Evolutionary conservation across 2,797 vertebrate species (phyloP), one percentile per base, ranked within the genome.

Genomic region (Poecilia picta): DNA sequence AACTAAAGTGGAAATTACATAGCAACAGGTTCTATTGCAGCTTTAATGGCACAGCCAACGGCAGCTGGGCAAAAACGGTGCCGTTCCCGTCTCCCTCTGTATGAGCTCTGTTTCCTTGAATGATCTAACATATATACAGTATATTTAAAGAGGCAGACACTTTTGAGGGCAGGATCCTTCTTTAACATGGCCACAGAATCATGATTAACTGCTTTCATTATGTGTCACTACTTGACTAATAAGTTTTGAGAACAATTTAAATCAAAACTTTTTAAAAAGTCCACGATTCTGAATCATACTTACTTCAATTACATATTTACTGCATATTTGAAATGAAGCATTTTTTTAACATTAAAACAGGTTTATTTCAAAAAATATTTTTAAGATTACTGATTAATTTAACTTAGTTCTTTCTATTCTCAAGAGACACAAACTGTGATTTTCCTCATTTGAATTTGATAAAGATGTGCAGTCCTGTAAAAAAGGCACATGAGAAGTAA

Each of bases 11-110:
- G 68, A 84, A 87, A 84, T 81, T 74, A 80, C 81, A 82, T 68
- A 79, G 76, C 78, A 86, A 83, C 76, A 71, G 39, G 83, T 80
- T 87, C 82, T 39, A 84, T 85, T 80, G 70, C 53, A 57, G 68
- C 73, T 79, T 84, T 39, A 74, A 47, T 46, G 3, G 51, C 83
- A 76, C 33, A 59, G 74, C 79, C 78, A 53, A 77, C 77, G 79
- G 76, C 49, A 47, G 62, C 51, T 78, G 53, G n/a, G 84, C 66
- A 77, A 72, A 70, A 74, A 84, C 66, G 77, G 49, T 1, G 15
- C 64, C 45, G 53, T 72, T 79, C 41, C 74, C 72, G 78, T 79
- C 36, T 84, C 74, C 77, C 49, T 80, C 59, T 72, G 55, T 72
- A 75, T 81, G 53, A 79, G 49, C 16, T 68, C 18, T 8, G 23